Percentiles rank a stretch among this genome's conserved stretches.
Conservation (phyloP, 2,113 vertebrate species). For the Pheucticus melanocephalus region DNA sequence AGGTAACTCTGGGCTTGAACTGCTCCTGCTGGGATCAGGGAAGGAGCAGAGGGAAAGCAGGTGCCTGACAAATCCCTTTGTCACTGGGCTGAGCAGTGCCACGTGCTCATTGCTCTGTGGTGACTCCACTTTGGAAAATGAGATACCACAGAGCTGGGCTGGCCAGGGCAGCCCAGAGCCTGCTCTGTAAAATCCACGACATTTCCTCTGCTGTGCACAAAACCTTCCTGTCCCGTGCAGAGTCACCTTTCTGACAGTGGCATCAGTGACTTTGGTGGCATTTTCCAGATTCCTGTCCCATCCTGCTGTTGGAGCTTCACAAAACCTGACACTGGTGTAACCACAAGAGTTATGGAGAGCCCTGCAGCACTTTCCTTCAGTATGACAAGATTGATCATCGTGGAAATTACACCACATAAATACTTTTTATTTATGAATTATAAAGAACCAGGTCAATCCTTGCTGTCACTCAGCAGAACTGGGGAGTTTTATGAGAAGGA, state of each 20-base stretch:
- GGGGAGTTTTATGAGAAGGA: background rate
- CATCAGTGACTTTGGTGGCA: background rate
- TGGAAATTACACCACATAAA: background rate
- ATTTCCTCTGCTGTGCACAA: background rate
- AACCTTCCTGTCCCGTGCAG: background rate
- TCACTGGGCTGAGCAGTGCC: background rate
- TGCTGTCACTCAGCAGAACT: background rate
- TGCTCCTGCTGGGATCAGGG: background rate
- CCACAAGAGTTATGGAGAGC: background rate
- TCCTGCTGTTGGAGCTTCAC: background rate
- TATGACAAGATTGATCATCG: background rate
- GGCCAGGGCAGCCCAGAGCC: background rate
- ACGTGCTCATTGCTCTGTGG: background rate
- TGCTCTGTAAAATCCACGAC: background rate
- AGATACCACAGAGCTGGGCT: background rate
- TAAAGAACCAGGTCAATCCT: background rate
- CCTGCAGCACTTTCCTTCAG: background rate
- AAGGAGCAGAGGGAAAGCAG: background rate
- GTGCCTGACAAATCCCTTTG: background rate
- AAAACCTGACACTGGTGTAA: background rate
- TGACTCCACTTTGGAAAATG: background rate
- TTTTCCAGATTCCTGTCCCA: background rate
- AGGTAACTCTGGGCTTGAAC: background rate
- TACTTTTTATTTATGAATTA: background rate
- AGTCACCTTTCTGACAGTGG: background rate